These are phyloP conservation scores for Balaeniceps rex DNA, from an alignment of 2,113 vertebrate genomes.

Conservation along the genomic window DNA sequence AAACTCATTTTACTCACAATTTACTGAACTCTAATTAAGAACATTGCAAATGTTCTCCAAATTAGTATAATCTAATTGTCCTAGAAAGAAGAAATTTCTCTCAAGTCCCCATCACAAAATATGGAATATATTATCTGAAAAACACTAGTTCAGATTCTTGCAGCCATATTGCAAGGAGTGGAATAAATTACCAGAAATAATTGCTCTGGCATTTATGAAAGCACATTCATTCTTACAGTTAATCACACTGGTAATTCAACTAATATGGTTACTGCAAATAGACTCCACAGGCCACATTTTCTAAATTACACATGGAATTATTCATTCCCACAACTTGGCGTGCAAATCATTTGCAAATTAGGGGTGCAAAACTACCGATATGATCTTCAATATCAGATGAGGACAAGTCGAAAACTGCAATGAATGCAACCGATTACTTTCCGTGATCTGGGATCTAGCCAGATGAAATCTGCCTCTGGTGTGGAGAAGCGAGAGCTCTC, in stretches of 20 bases:
- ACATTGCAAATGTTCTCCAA: background rate
- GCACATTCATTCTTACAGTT: conserved; percentile 44
- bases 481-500: background rate
- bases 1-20: background rate
- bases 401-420: background rate
- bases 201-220: conserved; percentile 47
- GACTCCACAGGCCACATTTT: background rate
- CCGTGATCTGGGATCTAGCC: background rate
- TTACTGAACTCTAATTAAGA: background rate
- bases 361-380: background rate
- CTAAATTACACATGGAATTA: background rate
- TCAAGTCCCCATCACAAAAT: background rate
- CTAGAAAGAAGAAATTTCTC: background rate
- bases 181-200: conserved; percentile 53
- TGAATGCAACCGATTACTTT: background rate
- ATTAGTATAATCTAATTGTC: background rate
- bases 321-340: background rate
- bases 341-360: conserved; percentile 2
- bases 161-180: background rate
- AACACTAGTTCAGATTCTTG: background rate
- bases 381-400: background rate
- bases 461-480: background rate
- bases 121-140: conserved; percentile 14
- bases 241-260: conserved; percentile 47
- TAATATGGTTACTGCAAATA: conserved; percentile 46